Evolutionary conservation across 2,797 vertebrate genomes (phyloP).

Genomic region (Mastacembelus armatus): DNA sequence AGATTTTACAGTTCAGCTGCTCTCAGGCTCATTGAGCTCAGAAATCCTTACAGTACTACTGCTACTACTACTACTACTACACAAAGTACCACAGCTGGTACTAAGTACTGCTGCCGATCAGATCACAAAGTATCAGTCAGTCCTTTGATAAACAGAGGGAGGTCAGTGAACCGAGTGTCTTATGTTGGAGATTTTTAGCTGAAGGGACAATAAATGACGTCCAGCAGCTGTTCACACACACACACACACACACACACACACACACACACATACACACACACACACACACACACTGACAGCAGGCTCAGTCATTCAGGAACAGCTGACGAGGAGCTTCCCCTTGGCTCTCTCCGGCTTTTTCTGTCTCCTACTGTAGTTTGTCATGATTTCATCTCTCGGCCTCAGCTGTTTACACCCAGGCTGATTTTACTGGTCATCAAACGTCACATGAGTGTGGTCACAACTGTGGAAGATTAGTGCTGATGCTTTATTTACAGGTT

Average conservation of each 20-base stretch:
- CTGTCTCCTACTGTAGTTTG: neutral
- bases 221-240: slow-evolving; percentile 29
- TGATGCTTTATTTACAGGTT: too few species aligned
- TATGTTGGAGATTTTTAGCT: neutral
- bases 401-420: slow-evolving; percentile 2
- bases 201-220: slow-evolving; percentile 3
- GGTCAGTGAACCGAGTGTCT: too few species aligned
- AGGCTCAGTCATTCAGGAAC: slow-evolving; percentile 25
- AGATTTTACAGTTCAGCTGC: too few species aligned
- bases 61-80: too few species aligned
- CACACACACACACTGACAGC: slow-evolving; percentile 6
- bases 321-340: slow-evolving; percentile 35
- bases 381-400: neutral
- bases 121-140: too few species aligned
- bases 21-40: too few species aligned
- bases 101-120: too few species aligned
- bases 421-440: neutral
- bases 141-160: too few species aligned
- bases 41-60: too few species aligned
- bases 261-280: slow-evolving; percentile 11
- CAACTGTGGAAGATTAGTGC: too few species aligned
- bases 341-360: neutral
- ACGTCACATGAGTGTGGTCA: neutral
- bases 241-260: slow-evolving; percentile 6
- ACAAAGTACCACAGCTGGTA: too few species aligned